Base-by-base conservation (phyloP, 2,113 vertebrate species). In the Amphiprion percula region DNA sequence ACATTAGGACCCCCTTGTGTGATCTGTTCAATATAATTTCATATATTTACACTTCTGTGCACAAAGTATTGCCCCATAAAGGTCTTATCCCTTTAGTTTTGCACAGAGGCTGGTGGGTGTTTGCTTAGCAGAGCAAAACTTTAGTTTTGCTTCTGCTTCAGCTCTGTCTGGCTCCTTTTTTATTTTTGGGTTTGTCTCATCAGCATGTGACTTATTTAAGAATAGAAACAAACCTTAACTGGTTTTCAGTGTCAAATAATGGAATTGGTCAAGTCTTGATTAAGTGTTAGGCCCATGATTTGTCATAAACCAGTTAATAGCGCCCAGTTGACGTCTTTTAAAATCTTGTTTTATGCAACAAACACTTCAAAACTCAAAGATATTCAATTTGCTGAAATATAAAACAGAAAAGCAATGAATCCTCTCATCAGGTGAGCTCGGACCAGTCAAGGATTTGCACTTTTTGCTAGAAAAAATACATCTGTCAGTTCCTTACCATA, bases 71-170 rank as follows among this genome's bases (percentile, higher is more conserved):
- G 23, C 16, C 12, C 7, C 4, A 21, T 0, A 49, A 12, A 65
- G 54, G 19, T 72, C 61, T 66, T 10, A 10, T 8, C 8, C 21
- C 9, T 10, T n/a, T 8, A 7, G n/a, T 50, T 50, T 50, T 50
- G 41, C 14, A 12, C 17, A 3, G 17, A 11, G 17, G 6, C 10
- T 68, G 17, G 33, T 49, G 39, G 56, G 10, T 59, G 19, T 21
- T 70, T 80, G 74, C 76, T 72, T 77, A 74, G 17, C 11, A 17
- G 15, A 63, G 62, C 64, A 24, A 39, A 26, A n/a, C 54, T 28
- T 24, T 50, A 56, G 87, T 94, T 93, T 91, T 93, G 72, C 86
- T 95, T 95, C 94, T 93, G 91, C 93, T 92, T 94, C 93, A 39
- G 52, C 6, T 50, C 33, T 24, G 61, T 84, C 78, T 84, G 53